These are phyloP conservation scores for Arge pagana DNA, from an alignment of 2,888 invertebrate species.

Conservation along the genomic window DNA sequence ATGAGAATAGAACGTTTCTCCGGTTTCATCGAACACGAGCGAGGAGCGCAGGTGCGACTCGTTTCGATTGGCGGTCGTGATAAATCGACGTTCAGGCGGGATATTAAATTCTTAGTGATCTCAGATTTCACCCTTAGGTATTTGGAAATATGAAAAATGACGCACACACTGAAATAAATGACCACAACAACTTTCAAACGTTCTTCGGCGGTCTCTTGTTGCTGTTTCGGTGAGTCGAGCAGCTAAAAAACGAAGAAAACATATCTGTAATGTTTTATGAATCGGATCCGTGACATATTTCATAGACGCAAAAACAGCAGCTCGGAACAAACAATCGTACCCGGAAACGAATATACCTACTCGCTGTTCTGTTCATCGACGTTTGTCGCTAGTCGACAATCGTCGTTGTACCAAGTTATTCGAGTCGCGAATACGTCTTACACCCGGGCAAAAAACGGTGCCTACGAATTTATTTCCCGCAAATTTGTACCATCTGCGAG, in stretches of 20 bases:
- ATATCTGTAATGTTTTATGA: neutral
- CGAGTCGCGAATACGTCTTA: too few relatives aligned
- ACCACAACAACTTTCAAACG: slow-evolving; percentile 95
- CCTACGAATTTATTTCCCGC: too few relatives aligned
- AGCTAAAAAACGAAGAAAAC: slow-evolving; percentile 32
- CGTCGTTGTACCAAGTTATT: too few relatives aligned
- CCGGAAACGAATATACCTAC: neutral
- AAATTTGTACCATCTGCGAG: too few relatives aligned
- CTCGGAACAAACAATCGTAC: neutral
- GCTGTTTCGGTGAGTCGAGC: slow-evolving; percentile 83
- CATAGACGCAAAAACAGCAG: neutral
- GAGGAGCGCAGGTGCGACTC: too few relatives aligned
- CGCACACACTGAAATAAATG: slow-evolving; percentile 83
- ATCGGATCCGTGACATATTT: neutral
- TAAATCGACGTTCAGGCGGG: too few relatives aligned
- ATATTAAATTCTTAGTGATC: slow-evolving; percentile 2
- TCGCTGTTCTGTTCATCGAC: too few relatives aligned
- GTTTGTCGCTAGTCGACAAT: too few relatives aligned
- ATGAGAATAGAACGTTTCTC: too few relatives aligned
- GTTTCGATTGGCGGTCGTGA: too few relatives aligned
- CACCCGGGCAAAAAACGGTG: too few relatives aligned
- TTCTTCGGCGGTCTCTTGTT: slow-evolving; percentile 91
- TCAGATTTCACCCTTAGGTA: slow-evolving; percentile 65
- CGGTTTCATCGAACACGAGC: too few relatives aligned
- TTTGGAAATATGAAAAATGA: slow-evolving; percentile 92